A percentile compares a stretch with the other conserved stretches of the same genome.
These are phyloP conservation scores for Melanocharis versteri DNA, from an alignment of 2,113 vertebrate species.

Conservation along the genomic window DNA sequence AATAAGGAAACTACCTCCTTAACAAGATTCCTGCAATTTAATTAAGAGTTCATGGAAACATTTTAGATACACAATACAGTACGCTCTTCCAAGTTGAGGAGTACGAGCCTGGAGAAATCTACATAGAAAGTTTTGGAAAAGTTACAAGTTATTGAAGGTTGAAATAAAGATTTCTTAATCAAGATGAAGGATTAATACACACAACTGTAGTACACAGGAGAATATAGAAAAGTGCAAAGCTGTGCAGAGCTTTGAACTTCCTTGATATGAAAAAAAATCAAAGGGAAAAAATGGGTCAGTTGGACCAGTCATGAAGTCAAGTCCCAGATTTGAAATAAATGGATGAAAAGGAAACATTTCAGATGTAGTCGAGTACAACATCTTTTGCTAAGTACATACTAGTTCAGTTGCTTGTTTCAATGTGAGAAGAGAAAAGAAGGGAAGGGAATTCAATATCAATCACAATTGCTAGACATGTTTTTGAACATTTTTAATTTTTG, in stretches of 20 bases:
- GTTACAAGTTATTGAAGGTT: not conserved
- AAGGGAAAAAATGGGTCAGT: not conserved
- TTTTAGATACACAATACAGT: not conserved
- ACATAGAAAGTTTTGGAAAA: not conserved
- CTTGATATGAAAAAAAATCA: not conserved
- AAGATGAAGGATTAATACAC: not conserved
- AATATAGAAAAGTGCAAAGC: not conserved
- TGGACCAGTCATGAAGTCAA: not conserved
- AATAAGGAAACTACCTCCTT: not conserved
- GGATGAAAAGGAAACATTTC: not conserved
- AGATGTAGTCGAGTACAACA: not conserved
- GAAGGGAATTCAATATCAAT: not conserved
- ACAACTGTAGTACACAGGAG: not conserved
- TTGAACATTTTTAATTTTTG: not conserved
- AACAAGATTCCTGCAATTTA: not conserved
- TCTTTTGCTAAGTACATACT: not conserved
- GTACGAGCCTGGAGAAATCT: not conserved
- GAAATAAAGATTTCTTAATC: not conserved
- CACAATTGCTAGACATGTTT: not conserved
- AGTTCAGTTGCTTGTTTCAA: not conserved
- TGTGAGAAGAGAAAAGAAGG: not conserved
- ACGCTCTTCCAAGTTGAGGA: not conserved
- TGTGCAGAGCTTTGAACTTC: not conserved
- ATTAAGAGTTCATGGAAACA: not conserved
- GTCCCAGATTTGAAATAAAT: not conserved